Evolutionary conservation across 1,140 invertebrate species (phyloP), one percentile per base, ranked within the genome.

Genomic region (Orius insidiosus): DNA sequence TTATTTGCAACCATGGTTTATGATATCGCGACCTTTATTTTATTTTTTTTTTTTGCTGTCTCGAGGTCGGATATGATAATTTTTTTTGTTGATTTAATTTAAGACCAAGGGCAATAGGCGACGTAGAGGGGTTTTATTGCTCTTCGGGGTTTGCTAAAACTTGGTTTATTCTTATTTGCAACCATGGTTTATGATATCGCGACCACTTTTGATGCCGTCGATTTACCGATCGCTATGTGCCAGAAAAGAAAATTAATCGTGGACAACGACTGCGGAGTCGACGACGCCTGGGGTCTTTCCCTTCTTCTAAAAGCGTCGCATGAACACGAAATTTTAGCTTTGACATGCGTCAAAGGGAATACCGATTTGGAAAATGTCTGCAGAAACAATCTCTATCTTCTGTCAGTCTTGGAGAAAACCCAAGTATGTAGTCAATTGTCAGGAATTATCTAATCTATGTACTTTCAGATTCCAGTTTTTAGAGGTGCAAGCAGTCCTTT

Each of bases 381-480:
- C 32, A 10, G 19, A 11, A 46, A 46, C 24, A 47, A 46, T 41
- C 13, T 43, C n/a, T 34, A 46, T 31, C 37, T 47, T 36, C 16
- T 51, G 11, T 15, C 10, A 14, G 40, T 30, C 7, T 10, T 35
- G 10, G 40, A 33, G 6, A 44, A 19, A 45, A 31, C 6, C 7
- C 40, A 49, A 10, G 47, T 49, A 19, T 33, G 15, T 24, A 24
- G n/a, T n/a, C n/a, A n/a, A n/a, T n/a, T n/a, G n/a, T n/a, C n/a
- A n/a, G n/a, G n/a, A n/a, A n/a, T n/a, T n/a, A n/a, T n/a, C n/a
- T n/a, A n/a, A n/a, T n/a, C n/a, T n/a, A n/a, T n/a, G n/a, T n/a
- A n/a, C n/a, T n/a, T n/a, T n/a, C n/a, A 80, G 76, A 70, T 80
- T 54, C 78, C 77, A 38, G 69, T 80, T 16, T 79, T 63, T 59